Conservation (phyloP, 2,113 vertebrate species). For the Mesitornis unicolor region DNA sequence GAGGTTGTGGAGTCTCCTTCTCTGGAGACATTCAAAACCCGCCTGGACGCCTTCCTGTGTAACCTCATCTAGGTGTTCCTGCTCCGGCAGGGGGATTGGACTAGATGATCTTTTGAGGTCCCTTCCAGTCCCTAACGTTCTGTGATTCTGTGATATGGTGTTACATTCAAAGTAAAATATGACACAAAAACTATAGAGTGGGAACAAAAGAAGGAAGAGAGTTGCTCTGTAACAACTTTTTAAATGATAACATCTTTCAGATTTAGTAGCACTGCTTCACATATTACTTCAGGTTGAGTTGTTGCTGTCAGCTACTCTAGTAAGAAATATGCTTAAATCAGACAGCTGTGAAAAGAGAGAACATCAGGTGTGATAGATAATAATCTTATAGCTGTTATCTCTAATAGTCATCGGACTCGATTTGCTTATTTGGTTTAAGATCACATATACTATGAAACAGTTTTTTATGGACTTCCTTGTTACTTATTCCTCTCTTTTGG, state of each 20-base stretch:
- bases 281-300: background rate
- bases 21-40: no score
- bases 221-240: background rate
- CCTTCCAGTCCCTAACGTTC: no score
- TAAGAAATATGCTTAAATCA: background rate
- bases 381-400: background rate
- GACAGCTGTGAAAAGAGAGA: background rate
- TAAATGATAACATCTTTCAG: background rate
- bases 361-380: background rate
- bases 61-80: no score
- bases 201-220: background rate
- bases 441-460: background rate
- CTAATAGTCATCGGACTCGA: background rate
- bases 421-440: background rate
- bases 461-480: background rate
- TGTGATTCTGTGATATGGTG: no score
- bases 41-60: no score
- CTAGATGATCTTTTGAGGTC: no score
- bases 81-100: no score
- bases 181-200: background rate
- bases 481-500: background rate
- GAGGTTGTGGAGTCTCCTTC: no score
- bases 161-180: background rate
- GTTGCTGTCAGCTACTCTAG: background rate
- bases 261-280: background rate